phyloP scores from a whole-genome alignment of 1,140 invertebrate species.

The Penaeus japonicus region DNA sequence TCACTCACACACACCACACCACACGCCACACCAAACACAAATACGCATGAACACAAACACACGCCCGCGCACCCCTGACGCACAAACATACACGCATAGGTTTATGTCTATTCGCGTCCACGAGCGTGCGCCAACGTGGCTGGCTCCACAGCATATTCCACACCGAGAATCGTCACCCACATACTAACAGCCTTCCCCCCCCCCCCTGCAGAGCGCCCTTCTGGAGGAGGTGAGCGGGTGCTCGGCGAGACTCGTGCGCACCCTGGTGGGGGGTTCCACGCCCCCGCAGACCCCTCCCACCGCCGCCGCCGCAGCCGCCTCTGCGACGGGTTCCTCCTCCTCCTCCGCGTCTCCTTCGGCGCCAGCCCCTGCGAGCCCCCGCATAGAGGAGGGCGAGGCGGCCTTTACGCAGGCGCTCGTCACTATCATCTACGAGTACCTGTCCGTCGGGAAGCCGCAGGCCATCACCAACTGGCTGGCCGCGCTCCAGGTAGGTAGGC shows the following conservation, averaged over 20 bases:
- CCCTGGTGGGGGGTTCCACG: conserved; percentile 22
- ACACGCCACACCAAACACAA: no score
- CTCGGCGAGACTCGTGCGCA: conserved; percentile 30
- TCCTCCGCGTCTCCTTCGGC: not conserved
- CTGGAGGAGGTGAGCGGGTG: conserved; percentile 41
- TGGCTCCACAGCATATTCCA: not conserved
- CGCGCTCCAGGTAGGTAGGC: conserved; percentile 21
- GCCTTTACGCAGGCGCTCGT: conserved; percentile 38
- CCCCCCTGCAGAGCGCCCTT: not conserved
- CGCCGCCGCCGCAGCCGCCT: not conserved
- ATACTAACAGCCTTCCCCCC: not conserved
- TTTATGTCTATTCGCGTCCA: no score
- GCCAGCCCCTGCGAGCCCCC: not conserved
- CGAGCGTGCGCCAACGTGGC: not conserved
- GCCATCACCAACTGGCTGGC: conserved; percentile 45
- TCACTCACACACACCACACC: no score
- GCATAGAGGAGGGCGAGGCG: conserved; percentile 11
- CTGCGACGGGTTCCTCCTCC: not conserved
- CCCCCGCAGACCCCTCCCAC: no score
- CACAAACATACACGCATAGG: no score
- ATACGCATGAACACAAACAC: no score
- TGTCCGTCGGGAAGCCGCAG: conserved; percentile 39
- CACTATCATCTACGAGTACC: conserved; percentile 43
- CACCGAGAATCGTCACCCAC: not conserved
- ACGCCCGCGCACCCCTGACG: no score